A percentile compares a stretch with the other conserved stretches of the same genome.
phyloP scores from a whole-genome alignment of 2,113 vertebrate genomes.

The Xiphophorus maculatus region DNA sequence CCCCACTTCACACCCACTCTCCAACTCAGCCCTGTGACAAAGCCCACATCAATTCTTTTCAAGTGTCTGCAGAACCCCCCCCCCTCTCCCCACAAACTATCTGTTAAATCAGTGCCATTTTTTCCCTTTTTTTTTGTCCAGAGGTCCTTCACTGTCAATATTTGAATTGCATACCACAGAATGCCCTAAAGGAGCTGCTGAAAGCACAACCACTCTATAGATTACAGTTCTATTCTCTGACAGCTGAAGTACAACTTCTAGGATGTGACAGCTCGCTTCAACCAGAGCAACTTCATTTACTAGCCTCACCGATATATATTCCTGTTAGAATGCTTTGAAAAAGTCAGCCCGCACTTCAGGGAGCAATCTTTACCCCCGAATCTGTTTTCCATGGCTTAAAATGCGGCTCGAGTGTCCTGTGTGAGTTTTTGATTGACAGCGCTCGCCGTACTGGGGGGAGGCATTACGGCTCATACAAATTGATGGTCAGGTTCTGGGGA shows the following conservation, averaged over 20 bases:
- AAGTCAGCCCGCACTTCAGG: slow-evolving; percentile 38
- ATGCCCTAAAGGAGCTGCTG: neutral
- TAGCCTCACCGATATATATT: slow-evolving; percentile 14
- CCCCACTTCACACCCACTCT: no score
- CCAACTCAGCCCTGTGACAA: no score
- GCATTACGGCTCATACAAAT: slow-evolving; percentile 42
- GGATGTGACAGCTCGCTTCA: neutral
- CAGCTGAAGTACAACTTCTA: no score
- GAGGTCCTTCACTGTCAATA: neutral
- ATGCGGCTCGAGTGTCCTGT: neutral
- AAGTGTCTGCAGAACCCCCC: neutral
- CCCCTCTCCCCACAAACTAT: no score
- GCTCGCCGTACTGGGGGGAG: neutral
- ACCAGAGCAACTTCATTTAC: neutral
- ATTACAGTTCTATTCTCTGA: neutral
- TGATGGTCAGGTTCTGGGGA: slow-evolving; percentile 53
- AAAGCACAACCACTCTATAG: neutral
- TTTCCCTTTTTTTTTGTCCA: neutral
- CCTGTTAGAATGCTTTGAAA: slow-evolving; percentile 28
- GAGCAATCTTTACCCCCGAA: slow-evolving; percentile 33
- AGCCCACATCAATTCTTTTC: neutral
- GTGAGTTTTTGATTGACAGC: slow-evolving; percentile 61
- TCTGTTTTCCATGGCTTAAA: slow-evolving; percentile 16
- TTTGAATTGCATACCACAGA: neutral
- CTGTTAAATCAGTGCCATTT: neutral